A percentile compares a stretch with the other conserved stretches of the same genome.
Evolutionary conservation across 2,113 vertebrate genomes (phyloP).

Genomic region (Heloderma charlesbogerti): DNA sequence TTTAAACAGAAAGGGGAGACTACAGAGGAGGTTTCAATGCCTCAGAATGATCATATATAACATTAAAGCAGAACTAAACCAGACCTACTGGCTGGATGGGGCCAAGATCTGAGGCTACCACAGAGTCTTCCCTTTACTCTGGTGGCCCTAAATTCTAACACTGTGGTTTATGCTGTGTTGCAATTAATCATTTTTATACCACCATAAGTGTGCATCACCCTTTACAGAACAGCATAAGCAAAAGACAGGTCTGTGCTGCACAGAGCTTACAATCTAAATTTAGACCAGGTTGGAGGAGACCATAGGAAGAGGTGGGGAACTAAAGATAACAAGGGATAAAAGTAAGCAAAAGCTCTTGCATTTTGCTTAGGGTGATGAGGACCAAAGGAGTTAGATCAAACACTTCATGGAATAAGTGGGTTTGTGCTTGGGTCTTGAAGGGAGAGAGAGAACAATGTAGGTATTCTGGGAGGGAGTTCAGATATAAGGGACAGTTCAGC

Average conservation of each 20-base stretch:
- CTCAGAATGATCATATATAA: constrained; percentile 4
- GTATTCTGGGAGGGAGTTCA: no score
- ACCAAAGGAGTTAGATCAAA: no score
- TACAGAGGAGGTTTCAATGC: constrained; percentile 38
- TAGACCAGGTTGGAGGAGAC: neutral
- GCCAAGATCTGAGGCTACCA: neutral
- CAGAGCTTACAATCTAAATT: neutral
- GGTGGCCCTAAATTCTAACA: neutral
- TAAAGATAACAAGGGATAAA: neutral
- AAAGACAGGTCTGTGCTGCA: neutral
- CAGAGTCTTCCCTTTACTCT: neutral
- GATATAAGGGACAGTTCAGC: no score
- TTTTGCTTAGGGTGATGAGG: no score
- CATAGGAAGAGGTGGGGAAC: neutral
- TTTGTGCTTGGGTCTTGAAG: no score
- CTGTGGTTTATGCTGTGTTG: neutral
- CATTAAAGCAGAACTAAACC: neutral
- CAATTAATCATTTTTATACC: neutral
- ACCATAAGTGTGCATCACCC: neutral
- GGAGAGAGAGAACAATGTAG: no score
- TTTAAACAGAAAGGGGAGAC: constrained; percentile 51
- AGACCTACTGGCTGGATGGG: neutral
- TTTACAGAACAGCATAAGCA: neutral
- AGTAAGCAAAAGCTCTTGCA: neutral
- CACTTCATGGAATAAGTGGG: no score